Percentiles rank a stretch among this genome's conserved stretches.
phyloP scores from a whole-genome alignment of 2,888 invertebrate genomes.

The Chrysodeixis includens region DNA sequence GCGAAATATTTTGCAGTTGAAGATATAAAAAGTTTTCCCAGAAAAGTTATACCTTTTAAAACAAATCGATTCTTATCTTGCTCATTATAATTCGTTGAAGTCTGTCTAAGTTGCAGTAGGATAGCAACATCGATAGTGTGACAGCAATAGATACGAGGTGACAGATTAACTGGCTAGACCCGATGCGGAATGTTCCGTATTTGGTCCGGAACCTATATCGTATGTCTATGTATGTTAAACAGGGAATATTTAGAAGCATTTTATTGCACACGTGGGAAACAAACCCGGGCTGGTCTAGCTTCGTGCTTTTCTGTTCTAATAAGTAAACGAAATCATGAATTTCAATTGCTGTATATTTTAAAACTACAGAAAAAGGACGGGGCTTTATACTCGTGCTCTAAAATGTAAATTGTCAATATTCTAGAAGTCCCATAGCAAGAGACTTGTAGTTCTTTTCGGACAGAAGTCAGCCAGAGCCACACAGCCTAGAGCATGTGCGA shows the following conservation, averaged over 20 bases:
- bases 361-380: neutral
- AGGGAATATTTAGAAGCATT: constrained; percentile 2
- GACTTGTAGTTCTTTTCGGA: too few relatives aligned
- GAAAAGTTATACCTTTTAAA: too few relatives aligned
- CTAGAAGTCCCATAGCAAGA: too few relatives aligned
- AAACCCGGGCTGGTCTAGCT: neutral
- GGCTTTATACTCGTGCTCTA: too few relatives aligned
- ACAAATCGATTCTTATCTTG: too few relatives aligned
- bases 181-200: neutral
- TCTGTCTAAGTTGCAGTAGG: neutral
- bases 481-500: too few relatives aligned
- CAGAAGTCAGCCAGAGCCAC: too few relatives aligned
- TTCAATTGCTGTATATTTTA: neutral
- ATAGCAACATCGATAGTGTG: neutral
- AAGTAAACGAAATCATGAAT: neutral
- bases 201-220: neutral
- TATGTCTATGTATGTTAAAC: neutral
- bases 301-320: neutral
- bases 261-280: constrained; percentile 8
- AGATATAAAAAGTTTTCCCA: neutral
- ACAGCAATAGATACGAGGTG: neutral
- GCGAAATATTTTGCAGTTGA: neutral
- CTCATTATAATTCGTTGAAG: too few relatives aligned
- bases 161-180: constrained; percentile 2
- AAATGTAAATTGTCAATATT: too few relatives aligned